phyloP scores from a whole-genome alignment of 2,888 invertebrate genomes.

The Andrena hattorfiana region DNA sequence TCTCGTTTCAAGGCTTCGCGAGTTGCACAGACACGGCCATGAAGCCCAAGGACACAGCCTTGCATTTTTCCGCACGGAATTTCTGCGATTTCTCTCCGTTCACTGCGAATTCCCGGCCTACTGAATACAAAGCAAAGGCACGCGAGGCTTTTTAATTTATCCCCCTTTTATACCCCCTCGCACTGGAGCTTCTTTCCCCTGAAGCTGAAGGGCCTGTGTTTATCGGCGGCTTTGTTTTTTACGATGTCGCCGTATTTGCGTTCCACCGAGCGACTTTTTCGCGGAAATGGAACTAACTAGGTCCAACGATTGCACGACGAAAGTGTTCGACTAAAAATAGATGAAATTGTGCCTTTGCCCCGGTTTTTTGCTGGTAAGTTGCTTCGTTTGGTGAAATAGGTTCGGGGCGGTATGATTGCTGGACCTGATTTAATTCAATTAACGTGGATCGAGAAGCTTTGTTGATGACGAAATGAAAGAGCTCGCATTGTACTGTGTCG shows the following conservation, averaged over 20 bases:
- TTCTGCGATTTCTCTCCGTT: conserved; percentile 21
- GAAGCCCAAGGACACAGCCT: conserved; percentile 43
- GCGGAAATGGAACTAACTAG: background rate
- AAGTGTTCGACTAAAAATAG: background rate
- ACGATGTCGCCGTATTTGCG: background rate
- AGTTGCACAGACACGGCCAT: conserved; percentile 17
- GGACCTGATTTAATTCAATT: no score
- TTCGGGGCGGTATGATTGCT: no score
- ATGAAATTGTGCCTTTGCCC: background rate
- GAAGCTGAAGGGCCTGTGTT: background rate
- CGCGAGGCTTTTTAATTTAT: conserved; percentile 44
- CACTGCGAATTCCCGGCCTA: conserved; percentile 17
- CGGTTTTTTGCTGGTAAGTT: no score
- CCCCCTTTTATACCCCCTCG: background rate
- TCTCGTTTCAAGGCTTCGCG: conserved; percentile 49
- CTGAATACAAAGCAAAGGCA: conserved; percentile 27
- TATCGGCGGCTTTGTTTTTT: conserved; percentile 23
- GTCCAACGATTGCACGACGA: background rate
- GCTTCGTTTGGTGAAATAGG: no score
- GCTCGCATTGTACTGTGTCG: no score
- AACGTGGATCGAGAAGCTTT: no score
- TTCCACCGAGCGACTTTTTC: background rate
- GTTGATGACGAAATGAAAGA: no score
- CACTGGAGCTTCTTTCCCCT: background rate
- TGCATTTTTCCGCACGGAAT: conserved; percentile 25